Evolutionary conservation across 2,888 invertebrate genomes (phyloP), one percentile per base, ranked within the genome.

Genomic region (Pterobdella sp.): DNA sequence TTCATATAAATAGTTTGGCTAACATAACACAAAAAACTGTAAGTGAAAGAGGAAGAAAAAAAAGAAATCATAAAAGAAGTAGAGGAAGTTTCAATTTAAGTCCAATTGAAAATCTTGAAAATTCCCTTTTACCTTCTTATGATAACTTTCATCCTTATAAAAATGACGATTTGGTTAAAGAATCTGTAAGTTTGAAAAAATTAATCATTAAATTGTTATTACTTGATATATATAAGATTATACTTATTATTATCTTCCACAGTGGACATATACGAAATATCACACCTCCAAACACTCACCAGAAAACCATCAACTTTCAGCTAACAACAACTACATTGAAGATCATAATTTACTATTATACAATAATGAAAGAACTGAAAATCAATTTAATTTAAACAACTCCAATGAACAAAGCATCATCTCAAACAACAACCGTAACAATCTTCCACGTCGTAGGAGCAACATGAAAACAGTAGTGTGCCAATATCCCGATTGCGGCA

Each of bases 401-500:
- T 26, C 18, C 42, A 68, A 29, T n/a, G 31, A 29, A 1, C 26
- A 22, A 4, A 29, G 42, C 31, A 42, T n/a, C 31, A 3, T n/a
- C 29, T 4, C 31, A 3, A 35, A 7, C 31, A 65, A 65, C 65
- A 65, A n/a, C 52, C 14, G 52, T 18, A 49, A 49, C 65, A 31
- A 14, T 4, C 32, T 10, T 32, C 72, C 72, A 2, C 52, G 72
- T 26, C 66, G 72, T 29, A 42, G 74, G 26, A 66, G 71, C 42
- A 71, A 63, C 63, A 36, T 74, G 29, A 74, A 74, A 63, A 68
- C 74, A 32, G 72, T 72, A 22, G 68, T 72, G 26, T 74, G 74
- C 37, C 72, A 74, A 56, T 72, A 67, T 31, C 73, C 71, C 18
- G 73, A 68, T 34, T 75, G 75, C 32, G 75, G 73, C 49, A 70